Evolutionary conservation across 2,113 vertebrate genomes (phyloP), one percentile per base, ranked within the genome.

Genomic region (Oncorhynchus kisutch): DNA sequence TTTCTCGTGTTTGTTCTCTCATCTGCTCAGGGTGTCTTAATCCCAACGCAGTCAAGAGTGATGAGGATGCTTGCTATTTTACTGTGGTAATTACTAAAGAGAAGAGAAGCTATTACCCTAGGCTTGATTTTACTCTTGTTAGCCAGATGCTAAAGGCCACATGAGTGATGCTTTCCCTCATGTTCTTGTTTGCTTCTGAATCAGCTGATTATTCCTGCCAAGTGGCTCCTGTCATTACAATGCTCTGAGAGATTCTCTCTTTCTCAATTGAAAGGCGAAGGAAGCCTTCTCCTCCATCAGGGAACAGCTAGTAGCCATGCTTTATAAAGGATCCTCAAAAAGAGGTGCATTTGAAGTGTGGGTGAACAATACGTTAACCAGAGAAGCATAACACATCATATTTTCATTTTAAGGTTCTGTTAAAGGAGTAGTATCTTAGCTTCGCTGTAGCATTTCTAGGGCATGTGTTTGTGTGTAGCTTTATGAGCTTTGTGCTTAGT

Each of bases 171-270:
- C 20, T 64, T 66, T 57, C 71, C 71, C 25, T 45, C 65, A 45
- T 31, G 27, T 74, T 20, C 39, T 12, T 54, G 60, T 73, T 77
- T 57, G 57, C 54, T 72, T 62, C 74, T 73, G 68, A 80, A 78
- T 76, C 72, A 68, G 59, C 71, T 65, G 67, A 85, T 85, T 72
- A 72, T 70, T 83, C 81, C 70, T 78, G 75, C 62, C 74, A 68
- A 83, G 64, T 78, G 75, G 68, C 54, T 68, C 31, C 74, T 77
- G 25, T 51, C 69, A 76, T 54, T 77, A 48, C 31, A 75, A 72
- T 27, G 22, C 74, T 76, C 70, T 49, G 24, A 74, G 67, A 74
- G 73, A 78, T 82, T 73, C 29, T 57, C 27, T 78, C 60, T 16
- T 54, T 71, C 65, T 75, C 64, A 73, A 18, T 48, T 11, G 22